phyloP scores from a whole-genome alignment of 2,113 vertebrate species.

The Ahaetulla prasina region DNA sequence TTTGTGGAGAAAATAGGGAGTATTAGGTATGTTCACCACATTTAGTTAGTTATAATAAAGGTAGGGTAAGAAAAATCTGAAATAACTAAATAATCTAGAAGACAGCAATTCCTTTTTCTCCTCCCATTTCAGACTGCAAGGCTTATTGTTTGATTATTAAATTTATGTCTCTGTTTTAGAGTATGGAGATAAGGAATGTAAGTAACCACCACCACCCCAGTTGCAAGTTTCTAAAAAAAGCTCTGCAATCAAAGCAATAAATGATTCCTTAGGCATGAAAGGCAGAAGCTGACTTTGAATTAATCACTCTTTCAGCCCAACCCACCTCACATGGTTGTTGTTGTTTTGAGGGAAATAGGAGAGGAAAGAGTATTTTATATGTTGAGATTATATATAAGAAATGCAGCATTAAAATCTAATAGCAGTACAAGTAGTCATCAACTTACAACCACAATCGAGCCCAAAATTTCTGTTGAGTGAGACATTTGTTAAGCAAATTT shows the following conservation, averaged over 20 bases:
- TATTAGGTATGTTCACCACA: not conserved
- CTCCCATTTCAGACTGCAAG: not conserved
- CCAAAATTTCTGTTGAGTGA: not conserved
- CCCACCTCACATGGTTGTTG: not conserved
- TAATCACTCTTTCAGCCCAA: not conserved
- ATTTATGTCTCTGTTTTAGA: not conserved
- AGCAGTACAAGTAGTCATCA: not conserved
- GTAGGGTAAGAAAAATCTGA: not conserved
- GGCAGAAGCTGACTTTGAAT: not conserved
- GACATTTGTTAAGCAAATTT: not conserved
- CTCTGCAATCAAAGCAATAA: not conserved
- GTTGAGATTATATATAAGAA: not conserved
- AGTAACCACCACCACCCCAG: not conserved
- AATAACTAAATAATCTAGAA: not conserved
- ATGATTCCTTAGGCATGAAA: not conserved
- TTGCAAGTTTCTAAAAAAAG: not conserved
- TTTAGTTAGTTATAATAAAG: not conserved
- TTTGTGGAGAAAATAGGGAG: not conserved
- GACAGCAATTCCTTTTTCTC: not conserved
- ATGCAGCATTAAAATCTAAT: not conserved
- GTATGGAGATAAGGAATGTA: not conserved
- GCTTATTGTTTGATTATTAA: not conserved
- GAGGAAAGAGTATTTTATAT: not conserved
- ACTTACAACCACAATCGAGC: not conserved
- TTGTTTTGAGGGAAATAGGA: not conserved